These are phyloP conservation scores for Acanthosepion esculentum DNA, from an alignment of 2,888 invertebrate species.

Conservation along the genomic window DNA sequence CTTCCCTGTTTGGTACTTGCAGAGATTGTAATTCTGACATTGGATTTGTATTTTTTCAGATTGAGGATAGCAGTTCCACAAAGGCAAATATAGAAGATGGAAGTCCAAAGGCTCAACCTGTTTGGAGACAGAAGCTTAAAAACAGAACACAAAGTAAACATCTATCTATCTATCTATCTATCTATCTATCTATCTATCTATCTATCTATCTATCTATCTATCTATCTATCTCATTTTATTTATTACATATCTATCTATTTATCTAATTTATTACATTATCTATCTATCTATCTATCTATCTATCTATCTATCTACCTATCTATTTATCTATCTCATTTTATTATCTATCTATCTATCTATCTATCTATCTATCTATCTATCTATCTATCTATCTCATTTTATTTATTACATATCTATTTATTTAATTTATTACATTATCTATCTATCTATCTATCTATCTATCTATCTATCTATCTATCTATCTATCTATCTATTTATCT, in stretches of 20 bases:
- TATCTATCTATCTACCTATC: not conserved
- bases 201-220: conserved; percentile 23
- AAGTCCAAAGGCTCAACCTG: not conserved
- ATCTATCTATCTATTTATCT: conserved; percentile 11
- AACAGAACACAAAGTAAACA: not conserved
- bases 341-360: not conserved
- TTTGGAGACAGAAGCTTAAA: not conserved
- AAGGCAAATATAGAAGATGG: not conserved
- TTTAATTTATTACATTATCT: no score
- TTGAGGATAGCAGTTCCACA: not conserved
- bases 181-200: not conserved
- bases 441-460: not conserved
- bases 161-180: not conserved
- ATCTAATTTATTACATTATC: no score
- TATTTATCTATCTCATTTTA: not conserved
- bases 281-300: not conserved
- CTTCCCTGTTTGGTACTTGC: no score
- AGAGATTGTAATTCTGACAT: no score
- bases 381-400: no score
- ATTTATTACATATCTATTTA: no score
- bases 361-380: not conserved
- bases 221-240: not conserved
- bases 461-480: not conserved
- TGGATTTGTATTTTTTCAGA: not conserved
- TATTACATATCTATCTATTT: not conserved